Evolutionary conservation across 2,888 invertebrate genomes (phyloP).

Genomic region (Dioctria rufipes): DNA sequence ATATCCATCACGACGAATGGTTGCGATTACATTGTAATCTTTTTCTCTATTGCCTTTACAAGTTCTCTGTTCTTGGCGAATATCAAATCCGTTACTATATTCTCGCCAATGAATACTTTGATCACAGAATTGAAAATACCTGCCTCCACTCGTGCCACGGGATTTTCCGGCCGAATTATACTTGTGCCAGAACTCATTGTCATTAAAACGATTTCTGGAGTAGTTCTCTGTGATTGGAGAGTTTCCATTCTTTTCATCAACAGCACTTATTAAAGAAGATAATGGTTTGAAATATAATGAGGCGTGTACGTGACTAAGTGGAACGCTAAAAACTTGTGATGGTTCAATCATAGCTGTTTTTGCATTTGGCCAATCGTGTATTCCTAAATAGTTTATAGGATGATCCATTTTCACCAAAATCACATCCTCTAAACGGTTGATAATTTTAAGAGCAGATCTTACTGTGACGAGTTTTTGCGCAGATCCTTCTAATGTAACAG

Average conservation of each 20-base stretch:
- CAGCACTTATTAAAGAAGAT: constrained; percentile 54
- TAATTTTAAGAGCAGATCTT: constrained; percentile 88
- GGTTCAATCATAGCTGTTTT: constrained; percentile 72
- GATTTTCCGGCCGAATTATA: constrained; percentile 61
- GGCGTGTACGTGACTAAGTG: constrained; percentile 82
- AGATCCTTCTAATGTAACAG: constrained; percentile 92
- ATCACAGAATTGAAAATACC: constrained; percentile 67
- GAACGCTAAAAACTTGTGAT: constrained; percentile 80
- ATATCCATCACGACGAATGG: constrained; percentile 83
- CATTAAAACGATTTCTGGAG: constrained; percentile 69
- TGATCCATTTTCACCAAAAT: constrained; percentile 81
- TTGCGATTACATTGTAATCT: constrained; percentile 65
- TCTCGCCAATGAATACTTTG: constrained; percentile 67
- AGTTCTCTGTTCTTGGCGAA: constrained; percentile 63
- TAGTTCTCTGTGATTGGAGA: not conserved
- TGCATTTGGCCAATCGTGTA: constrained; percentile 64
- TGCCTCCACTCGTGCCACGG: constrained; percentile 38
- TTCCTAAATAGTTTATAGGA: constrained; percentile 58
- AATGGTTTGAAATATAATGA: constrained; percentile 84
- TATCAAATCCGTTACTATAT: constrained; percentile 62
- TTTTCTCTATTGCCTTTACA: constrained; percentile 66
- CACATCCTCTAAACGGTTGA: constrained; percentile 82
- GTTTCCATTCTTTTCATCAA: constrained; percentile 63
- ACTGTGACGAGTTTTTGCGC: constrained; percentile 95
- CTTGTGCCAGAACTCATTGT: constrained; percentile 77